A percentile compares a stretch with the other conserved stretches of the same genome.
Conservation (phyloP, 2,888 invertebrate genomes). For the Chrysina gloriosa region DNA sequence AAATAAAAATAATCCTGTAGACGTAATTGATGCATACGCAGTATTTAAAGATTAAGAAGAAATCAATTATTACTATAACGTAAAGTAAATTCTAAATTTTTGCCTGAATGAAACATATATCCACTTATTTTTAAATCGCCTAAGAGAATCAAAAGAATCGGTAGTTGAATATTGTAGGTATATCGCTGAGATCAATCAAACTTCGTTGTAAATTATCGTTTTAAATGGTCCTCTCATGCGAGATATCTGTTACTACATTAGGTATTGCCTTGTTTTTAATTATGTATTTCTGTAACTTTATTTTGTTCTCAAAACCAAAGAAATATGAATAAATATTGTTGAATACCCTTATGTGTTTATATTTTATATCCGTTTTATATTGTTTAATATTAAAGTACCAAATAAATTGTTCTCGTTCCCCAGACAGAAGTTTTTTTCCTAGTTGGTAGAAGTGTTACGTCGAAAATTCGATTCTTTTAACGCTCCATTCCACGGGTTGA, state of each 20-base stretch:
- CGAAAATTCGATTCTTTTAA: too few species aligned
- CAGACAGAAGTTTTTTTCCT: too few species aligned
- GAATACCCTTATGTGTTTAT: conserved; percentile 34
- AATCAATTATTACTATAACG: conserved; percentile 42
- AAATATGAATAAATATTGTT: conserved; percentile 52
- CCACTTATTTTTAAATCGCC: conserved; percentile 48
- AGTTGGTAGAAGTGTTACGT: too few species aligned
- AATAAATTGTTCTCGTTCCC: too few species aligned
- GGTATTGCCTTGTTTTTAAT: conserved; percentile 34
- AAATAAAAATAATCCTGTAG: conserved; percentile 23
- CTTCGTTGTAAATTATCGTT: conserved; percentile 17
- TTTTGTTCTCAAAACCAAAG: conserved; percentile 53
- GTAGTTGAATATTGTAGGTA: background rate
- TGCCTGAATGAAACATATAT: conserved; percentile 57
- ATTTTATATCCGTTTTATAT: background rate
- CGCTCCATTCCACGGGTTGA: too few species aligned
- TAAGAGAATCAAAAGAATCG: conserved; percentile 30
- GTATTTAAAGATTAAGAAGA: conserved; percentile 36
- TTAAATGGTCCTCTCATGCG: background rate
- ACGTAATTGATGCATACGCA: conserved; percentile 25
- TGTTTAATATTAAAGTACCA: too few species aligned
- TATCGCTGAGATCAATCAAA: conserved; percentile 22
- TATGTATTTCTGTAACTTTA: conserved; percentile 47
- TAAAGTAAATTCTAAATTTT: conserved; percentile 61
- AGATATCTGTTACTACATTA: background rate